Evolutionary conservation across 2,888 invertebrate species (phyloP).

Genomic region (Germaria angustata): DNA sequence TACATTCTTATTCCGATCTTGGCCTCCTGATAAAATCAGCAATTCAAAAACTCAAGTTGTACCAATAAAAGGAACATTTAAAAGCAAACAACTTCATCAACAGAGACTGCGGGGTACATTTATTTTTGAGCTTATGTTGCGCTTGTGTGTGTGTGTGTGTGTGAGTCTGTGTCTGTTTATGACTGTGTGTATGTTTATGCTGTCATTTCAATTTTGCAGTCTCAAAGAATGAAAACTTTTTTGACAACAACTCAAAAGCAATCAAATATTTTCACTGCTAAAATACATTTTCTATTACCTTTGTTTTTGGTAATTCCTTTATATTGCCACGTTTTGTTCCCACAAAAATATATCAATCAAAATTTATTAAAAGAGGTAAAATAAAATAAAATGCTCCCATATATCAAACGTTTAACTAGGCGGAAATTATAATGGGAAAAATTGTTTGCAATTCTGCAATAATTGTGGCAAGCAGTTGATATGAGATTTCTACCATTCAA

Average conservation of each 20-base stretch:
- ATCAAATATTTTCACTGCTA: conserved; percentile 10
- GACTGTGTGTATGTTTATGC: background rate
- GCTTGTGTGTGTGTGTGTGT: background rate
- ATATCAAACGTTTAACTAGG: background rate
- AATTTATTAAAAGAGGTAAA: conserved; percentile 22
- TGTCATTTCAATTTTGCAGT: background rate
- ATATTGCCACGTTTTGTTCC: background rate
- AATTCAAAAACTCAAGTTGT: too few species aligned
- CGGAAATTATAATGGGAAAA: background rate
- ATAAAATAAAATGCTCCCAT: background rate
- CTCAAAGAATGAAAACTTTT: conserved; percentile 18
- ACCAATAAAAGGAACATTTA: too few species aligned
- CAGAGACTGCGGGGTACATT: background rate
- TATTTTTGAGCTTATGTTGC: background rate
- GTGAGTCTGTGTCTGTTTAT: background rate
- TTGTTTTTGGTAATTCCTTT: background rate
- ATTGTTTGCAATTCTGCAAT: background rate
- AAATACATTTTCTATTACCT: conserved; percentile 7
- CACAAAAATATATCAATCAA: conserved; percentile 21
- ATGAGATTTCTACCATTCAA: background rate
- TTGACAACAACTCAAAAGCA: conserved; percentile 38
- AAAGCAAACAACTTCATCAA: too few species aligned
- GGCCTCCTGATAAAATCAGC: too few species aligned
- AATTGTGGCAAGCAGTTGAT: background rate
- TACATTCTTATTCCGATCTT: too few species aligned